These are phyloP conservation scores for Mythimna vitellina DNA, from an alignment of 2,888 invertebrate genomes.

Conservation along the genomic window DNA sequence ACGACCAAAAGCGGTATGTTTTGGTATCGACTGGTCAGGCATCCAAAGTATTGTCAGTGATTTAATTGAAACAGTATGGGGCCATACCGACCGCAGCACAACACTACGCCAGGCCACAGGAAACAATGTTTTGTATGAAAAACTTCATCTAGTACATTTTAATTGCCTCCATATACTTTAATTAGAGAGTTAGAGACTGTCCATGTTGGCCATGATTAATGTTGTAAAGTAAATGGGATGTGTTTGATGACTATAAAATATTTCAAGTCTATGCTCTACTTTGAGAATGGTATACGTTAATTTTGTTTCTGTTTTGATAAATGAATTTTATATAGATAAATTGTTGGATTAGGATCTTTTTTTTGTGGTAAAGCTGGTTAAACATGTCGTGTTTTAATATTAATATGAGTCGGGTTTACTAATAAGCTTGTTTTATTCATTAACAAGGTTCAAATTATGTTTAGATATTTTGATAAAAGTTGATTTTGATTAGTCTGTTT, in stretches of 20 bases:
- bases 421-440: constrained; percentile 29
- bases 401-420: constrained; percentile 24
- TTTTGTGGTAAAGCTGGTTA: constrained; percentile 21
- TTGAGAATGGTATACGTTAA: constrained; percentile 42
- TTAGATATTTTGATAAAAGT: constrained; percentile 14
- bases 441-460: background rate
- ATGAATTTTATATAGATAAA: constrained; percentile 57
- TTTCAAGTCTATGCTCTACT: constrained; percentile 51
- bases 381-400: constrained; percentile 39
- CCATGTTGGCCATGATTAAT: constrained; percentile 82
- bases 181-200: constrained; percentile 83
- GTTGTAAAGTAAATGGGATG: constrained; percentile 77
- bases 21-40: constrained; percentile 84
- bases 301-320: constrained; percentile 62
- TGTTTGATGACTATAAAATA: constrained; percentile 76
- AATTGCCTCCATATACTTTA: constrained; percentile 87
- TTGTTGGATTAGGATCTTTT: constrained; percentile 44
- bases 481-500: background rate
- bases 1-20: constrained; percentile 80
- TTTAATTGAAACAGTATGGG: constrained; percentile 90
- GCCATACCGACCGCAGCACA: constrained; percentile 75
- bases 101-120: constrained; percentile 77
- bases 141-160: constrained; percentile 83
- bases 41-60: constrained; percentile 89
- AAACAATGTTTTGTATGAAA: constrained; percentile 88